Base-by-base conservation (phyloP, 2,888 invertebrate species). In the Spisula solida region DNA sequence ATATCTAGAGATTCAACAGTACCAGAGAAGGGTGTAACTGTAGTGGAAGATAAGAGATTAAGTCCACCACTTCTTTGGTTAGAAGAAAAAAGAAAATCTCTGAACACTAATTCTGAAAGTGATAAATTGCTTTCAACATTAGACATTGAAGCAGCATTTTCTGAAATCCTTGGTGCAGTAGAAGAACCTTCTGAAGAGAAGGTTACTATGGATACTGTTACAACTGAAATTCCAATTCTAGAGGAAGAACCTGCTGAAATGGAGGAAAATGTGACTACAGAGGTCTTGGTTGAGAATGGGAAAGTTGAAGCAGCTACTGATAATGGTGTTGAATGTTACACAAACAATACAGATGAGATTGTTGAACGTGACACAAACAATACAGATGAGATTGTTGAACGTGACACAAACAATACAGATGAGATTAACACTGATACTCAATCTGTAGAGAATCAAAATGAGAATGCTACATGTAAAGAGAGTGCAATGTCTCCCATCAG, bases 101-200 rank as follows among this genome's bases (percentile, higher is more conserved):
- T 89, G 81, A 90, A 93, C 47, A 86, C 91, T n/a, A 91, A 90
- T 1, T 91, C 89, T 79, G 93, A 92, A 80, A 78, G 90, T 25
- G 91, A 90, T 55, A 89, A 92, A 20, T 85, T 93, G 55, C 89
- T 90, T 75, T 93, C 93, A 31, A 91, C 92, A 14, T 88, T 93
- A 87, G 93, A 93, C 88, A 93, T 94, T 70, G 94, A 94, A 85
- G 91, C 92, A 25, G 93, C 93, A 16, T 94, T 94, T 81, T 92
- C 93, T 5, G 92, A 94, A 82, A 92, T 94, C 70, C 87, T 94
- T 29, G 93, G 92, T 87, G 94, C 92, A 51, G 93, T 94, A n/a
- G 94, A 94, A 6, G 85, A 91, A 0, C 70, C 81, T 51, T 89
- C 89, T 18, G 87, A 78, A n/a, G 56, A 75, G 4, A 88, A 81